phyloP scores from a whole-genome alignment of 2,888 invertebrate genomes.

The Gari tellinella region DNA sequence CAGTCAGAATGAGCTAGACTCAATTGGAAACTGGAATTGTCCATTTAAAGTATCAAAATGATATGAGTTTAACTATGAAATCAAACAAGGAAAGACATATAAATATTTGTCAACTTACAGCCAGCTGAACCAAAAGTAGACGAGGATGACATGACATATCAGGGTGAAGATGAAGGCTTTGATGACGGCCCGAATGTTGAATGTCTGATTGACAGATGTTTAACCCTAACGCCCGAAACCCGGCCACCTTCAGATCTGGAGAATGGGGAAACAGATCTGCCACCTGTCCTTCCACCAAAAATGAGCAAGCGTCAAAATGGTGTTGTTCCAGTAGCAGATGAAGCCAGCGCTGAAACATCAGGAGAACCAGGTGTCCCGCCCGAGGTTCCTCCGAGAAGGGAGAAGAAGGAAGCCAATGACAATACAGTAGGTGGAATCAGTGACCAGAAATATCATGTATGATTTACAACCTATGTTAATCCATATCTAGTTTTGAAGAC shows the following conservation, averaged over 20 bases:
- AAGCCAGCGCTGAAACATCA: constrained; percentile 7
- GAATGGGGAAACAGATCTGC: constrained; percentile 81
- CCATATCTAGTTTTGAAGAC: too few relatives aligned
- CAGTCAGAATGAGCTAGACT: too few relatives aligned
- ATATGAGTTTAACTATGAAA: too few relatives aligned
- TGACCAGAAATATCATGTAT: too few relatives aligned
- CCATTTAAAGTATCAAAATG: too few relatives aligned
- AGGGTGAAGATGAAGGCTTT: constrained; percentile 40
- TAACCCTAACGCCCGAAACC: constrained; percentile 77
- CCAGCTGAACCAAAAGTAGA: too few relatives aligned
- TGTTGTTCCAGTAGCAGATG: constrained; percentile 42
- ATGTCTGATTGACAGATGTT: constrained; percentile 74
- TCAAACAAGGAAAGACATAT: too few relatives aligned
- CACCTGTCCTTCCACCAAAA: constrained; percentile 79
- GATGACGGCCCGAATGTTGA: constrained; percentile 76
- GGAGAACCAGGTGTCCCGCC: constrained; percentile 65
- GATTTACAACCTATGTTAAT: too few relatives aligned
- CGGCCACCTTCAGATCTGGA: constrained; percentile 61
- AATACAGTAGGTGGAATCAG: constrained; percentile 29
- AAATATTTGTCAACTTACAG: too few relatives aligned
- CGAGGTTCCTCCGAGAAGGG: constrained; percentile 71
- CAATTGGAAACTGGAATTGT: too few relatives aligned
- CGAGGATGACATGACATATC: too few relatives aligned
- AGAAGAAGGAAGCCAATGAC: constrained; percentile 62
- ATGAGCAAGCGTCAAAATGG: constrained; percentile 71